Conservation (phyloP, 92 coral and sea anemone species). For the Phymanthus crucifer region DNA sequence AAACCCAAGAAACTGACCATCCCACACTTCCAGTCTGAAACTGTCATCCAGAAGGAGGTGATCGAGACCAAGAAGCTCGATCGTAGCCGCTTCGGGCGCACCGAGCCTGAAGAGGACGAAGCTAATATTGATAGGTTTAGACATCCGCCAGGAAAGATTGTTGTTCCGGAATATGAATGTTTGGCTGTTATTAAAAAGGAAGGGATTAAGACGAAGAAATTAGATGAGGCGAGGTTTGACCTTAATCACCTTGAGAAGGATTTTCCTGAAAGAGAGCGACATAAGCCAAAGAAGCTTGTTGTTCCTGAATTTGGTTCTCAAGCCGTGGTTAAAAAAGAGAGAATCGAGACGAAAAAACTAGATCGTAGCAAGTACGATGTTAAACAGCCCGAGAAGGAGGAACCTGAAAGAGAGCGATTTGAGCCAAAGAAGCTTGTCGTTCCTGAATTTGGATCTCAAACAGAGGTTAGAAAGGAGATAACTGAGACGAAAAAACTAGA, state of each 20-base stretch:
- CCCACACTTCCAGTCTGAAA: background rate
- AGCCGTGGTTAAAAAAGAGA: background rate
- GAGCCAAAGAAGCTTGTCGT: background rate
- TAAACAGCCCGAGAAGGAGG: background rate
- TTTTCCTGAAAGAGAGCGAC: background rate
- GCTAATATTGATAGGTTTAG: too few relatives aligned
- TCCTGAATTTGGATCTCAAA: slow-evolving; percentile 4
- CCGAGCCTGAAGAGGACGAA: background rate
- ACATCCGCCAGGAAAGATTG: too few relatives aligned
- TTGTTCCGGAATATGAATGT: too few relatives aligned
- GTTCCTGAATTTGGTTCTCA: background rate
- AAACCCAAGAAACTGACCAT: slow-evolving; percentile 8
- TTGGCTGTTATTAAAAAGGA: too few relatives aligned
- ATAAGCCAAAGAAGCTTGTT: background rate
- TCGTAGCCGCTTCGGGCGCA: background rate
- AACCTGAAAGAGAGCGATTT: background rate
- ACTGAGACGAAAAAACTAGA: slow-evolving; percentile 9
- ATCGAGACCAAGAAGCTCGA: background rate
- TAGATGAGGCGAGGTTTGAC: too few relatives aligned
- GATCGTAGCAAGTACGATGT: slow-evolving; percentile 6
- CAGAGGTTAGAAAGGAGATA: slow-evolving; percentile 6
- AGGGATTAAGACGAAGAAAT: too few relatives aligned
- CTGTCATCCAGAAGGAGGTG: background rate
- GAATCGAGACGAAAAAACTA: slow-evolving; percentile 1
- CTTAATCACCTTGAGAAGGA: too few relatives aligned